phyloP scores from a whole-genome alignment of 2,888 invertebrate species.

The Notodonta ziczac region DNA sequence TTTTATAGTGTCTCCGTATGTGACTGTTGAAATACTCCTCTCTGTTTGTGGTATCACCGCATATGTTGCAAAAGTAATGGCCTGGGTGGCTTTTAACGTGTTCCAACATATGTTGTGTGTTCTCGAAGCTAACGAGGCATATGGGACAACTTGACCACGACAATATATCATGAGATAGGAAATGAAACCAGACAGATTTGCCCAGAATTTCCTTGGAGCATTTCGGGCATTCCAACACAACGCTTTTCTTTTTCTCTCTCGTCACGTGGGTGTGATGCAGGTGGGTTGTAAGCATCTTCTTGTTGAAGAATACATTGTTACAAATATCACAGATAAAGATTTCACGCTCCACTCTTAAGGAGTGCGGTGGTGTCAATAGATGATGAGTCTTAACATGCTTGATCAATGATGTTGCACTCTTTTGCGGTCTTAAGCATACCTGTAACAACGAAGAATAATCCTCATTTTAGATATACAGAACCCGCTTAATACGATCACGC shows the following conservation, averaged over 20 bases:
- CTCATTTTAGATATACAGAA: no score
- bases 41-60: constrained; percentile 38
- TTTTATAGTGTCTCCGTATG: constrained; percentile 33
- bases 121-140: constrained; percentile 43
- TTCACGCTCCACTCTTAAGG: constrained; percentile 51
- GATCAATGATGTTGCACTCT: constrained; percentile 22
- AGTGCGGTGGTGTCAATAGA: constrained; percentile 48
- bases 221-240: constrained; percentile 40
- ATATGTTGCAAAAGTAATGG: constrained; percentile 49
- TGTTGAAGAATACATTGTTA: constrained; percentile 61
- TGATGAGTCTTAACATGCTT: constrained; percentile 56
- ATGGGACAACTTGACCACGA: constrained; percentile 53
- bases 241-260: accelerated
- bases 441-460: constrained; percentile 44
- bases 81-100: constrained; percentile 48
- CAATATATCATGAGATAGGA: constrained; percentile 46
- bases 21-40: constrained; percentile 41
- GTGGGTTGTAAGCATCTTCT: constrained; percentile 47
- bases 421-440: constrained; percentile 50
- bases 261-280: constrained; percentile 33
- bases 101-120: constrained; percentile 17
- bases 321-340: constrained; percentile 62
- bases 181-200: constrained; percentile 46
- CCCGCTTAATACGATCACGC: no score
- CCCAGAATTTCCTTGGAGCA: constrained; percentile 38